Percentiles rank a stretch among this genome's conserved stretches.
Evolutionary conservation across 2,797 vertebrate species (phyloP).

Genomic region (Buceros bicornis): DNA sequence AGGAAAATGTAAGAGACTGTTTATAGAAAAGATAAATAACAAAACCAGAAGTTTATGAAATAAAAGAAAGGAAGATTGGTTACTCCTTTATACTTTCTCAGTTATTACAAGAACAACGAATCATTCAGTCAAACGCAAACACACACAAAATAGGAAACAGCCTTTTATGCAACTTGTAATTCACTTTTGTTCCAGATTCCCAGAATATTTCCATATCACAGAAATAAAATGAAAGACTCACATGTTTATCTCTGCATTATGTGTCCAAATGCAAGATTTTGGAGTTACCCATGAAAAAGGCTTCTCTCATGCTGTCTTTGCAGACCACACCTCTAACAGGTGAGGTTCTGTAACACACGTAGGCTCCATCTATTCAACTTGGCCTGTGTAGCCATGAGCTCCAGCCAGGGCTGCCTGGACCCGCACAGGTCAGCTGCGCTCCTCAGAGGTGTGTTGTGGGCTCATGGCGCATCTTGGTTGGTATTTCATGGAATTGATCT

Average conservation of each 20-base stretch:
- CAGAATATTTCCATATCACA: not conserved
- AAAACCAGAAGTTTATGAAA: not conserved
- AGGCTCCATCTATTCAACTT: not conserved
- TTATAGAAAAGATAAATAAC: not conserved
- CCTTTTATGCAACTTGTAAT: not conserved
- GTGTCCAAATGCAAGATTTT: not conserved
- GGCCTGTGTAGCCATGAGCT: not conserved
- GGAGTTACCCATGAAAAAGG: not conserved
- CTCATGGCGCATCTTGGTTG: not conserved
- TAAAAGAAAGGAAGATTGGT: not conserved
- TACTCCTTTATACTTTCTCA: not conserved
- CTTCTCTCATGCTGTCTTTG: not conserved
- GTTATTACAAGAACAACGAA: not conserved
- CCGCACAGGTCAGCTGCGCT: not conserved
- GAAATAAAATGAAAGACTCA: not conserved
- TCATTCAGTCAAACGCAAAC: not conserved
- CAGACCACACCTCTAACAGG: not conserved
- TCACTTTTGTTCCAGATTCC: not conserved
- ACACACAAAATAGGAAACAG: not conserved
- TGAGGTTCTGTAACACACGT: not conserved
- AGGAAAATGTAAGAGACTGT: not conserved
- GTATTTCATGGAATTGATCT: not conserved
- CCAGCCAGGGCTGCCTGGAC: not conserved
- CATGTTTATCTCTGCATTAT: not conserved
- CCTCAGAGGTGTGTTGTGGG: no score